Percentiles rank a stretch among this genome's conserved stretches.
Evolutionary conservation across 2,888 invertebrate species (phyloP).

Genomic region (Alloscopus bannaensis): DNA sequence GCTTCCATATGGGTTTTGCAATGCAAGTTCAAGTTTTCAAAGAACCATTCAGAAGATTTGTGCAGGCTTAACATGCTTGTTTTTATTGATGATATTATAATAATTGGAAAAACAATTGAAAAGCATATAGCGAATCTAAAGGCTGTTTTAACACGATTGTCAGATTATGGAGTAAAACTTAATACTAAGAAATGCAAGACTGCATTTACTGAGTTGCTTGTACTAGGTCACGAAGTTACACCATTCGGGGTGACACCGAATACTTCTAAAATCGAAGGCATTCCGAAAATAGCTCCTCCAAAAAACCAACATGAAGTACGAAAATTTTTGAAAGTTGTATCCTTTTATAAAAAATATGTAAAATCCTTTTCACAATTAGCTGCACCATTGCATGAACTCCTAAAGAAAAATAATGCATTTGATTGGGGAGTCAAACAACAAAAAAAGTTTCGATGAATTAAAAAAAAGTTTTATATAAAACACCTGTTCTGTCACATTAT

Average conservation of each 20-base stretch:
- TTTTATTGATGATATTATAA: conserved; percentile 41
- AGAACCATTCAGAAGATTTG: conserved; percentile 57
- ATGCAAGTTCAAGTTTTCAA: conserved; percentile 72
- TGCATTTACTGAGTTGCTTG: conserved; percentile 3
- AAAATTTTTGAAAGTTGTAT: background rate
- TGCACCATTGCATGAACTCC: conserved; percentile 13
- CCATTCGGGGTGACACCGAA: conserved; percentile 7
- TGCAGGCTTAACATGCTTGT: background rate
- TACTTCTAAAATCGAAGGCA: background rate
- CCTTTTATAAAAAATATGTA: conserved; percentile 11
- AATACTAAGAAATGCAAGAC: conserved; percentile 26
- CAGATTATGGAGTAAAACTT: conserved; percentile 20
- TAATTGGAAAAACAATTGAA: conserved; percentile 10
- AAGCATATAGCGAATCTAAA: conserved; percentile 12
- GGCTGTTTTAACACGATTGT: conserved; percentile 15
- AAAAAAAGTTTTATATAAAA: background rate
- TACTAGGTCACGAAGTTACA: conserved; percentile 24
- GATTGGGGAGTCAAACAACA: conserved; percentile 4
- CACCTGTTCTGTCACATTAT: conserved; percentile 21
- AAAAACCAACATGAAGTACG: conserved; percentile 23
- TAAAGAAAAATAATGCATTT: conserved; percentile 7
- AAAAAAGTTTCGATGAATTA: background rate
- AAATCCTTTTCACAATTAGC: background rate
- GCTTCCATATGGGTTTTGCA: conserved; percentile 66
- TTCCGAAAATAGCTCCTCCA: conserved; percentile 4